Evolutionary conservation across 2,113 vertebrate genomes (phyloP).

Genomic region (Poeciliopsis occidentalis): DNA sequence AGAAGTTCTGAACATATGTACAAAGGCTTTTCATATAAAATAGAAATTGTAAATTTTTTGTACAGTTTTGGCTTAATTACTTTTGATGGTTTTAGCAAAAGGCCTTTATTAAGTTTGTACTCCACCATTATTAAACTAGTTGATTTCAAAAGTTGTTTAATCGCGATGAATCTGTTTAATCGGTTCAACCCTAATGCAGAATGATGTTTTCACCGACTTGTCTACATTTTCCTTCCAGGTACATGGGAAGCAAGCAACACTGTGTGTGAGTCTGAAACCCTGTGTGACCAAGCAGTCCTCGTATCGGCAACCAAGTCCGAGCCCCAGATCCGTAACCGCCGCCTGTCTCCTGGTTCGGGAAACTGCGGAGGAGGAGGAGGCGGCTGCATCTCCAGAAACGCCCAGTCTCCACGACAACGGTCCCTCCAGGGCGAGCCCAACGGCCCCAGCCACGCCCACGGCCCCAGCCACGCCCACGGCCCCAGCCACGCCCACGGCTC

Average conservation of each 20-base stretch:
- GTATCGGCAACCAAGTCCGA: conserved; percentile 79
- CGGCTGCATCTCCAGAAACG: conserved; percentile 64
- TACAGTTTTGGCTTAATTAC: too few relatives aligned
- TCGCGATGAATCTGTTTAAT: too few relatives aligned
- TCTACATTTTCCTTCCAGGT: conserved; percentile 60
- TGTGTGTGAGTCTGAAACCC: conserved; percentile 78
- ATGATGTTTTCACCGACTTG: background rate
- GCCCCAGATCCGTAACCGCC: conserved; percentile 84
- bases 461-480: conserved; percentile 46
- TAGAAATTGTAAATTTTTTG: too few relatives aligned
- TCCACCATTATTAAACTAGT: too few relatives aligned
- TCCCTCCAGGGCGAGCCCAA: conserved; percentile 52
- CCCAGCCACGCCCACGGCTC: conserved; percentile 43
- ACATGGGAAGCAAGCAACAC: conserved; percentile 82
- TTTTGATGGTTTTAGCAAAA: too few relatives aligned
- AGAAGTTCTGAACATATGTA: too few relatives aligned
- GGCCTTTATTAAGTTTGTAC: too few relatives aligned
- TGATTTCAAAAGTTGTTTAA: too few relatives aligned
- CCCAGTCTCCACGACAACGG: conserved; percentile 58
- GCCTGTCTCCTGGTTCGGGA: conserved; percentile 80
- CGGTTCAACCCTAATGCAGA: too few relatives aligned
- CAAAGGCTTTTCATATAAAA: too few relatives aligned
- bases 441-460: too few relatives aligned
- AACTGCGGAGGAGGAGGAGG: conserved; percentile 78
- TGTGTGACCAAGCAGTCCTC: conserved; percentile 78